Percentiles rank a stretch among this genome's conserved stretches.
These are phyloP conservation scores for Drosophila sulfurigaster DNA, from an alignment of 1,140 invertebrate species.

Conservation along the genomic window DNA sequence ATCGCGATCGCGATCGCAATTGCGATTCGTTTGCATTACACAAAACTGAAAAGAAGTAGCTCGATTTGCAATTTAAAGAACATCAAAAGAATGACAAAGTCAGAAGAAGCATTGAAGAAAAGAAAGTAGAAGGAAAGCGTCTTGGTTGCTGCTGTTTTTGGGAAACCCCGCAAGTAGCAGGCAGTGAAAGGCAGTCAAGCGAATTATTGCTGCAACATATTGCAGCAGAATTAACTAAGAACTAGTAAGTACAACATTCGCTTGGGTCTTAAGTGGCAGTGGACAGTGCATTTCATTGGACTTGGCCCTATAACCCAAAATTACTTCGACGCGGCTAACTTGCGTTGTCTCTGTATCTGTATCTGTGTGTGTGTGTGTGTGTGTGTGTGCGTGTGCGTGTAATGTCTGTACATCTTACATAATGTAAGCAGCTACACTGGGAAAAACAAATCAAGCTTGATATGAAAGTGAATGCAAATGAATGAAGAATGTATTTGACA, in stretches of 20 bases:
- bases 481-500: too few relatives aligned
- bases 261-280: conserved; percentile 46
- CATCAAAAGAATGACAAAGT: not conserved
- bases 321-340: conserved; percentile 13
- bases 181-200: conserved; percentile 39
- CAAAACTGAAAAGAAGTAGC: not conserved
- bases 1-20: conserved; percentile 6
- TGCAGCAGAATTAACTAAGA: conserved; percentile 39
- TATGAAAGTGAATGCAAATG: too few relatives aligned
- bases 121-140: too few relatives aligned
- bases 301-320: conserved; percentile 59
- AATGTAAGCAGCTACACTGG: not conserved
- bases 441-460: too few relatives aligned
- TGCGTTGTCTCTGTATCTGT: too few relatives aligned
- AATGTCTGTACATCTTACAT: not conserved
- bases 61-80: conserved; percentile 14
- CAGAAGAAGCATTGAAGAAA: not conserved
- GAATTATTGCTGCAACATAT: conserved; percentile 53
- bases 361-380: too few relatives aligned
- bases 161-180: conserved; percentile 50
- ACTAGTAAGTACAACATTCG: conserved; percentile 14
- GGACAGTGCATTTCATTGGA: conserved; percentile 46
- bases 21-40: conserved; percentile 7
- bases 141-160: not conserved
- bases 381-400: too few relatives aligned